These are phyloP conservation scores for Phataginus tricuspis DNA, from an alignment of 2,797 vertebrate genomes.

Conservation along the genomic window DNA sequence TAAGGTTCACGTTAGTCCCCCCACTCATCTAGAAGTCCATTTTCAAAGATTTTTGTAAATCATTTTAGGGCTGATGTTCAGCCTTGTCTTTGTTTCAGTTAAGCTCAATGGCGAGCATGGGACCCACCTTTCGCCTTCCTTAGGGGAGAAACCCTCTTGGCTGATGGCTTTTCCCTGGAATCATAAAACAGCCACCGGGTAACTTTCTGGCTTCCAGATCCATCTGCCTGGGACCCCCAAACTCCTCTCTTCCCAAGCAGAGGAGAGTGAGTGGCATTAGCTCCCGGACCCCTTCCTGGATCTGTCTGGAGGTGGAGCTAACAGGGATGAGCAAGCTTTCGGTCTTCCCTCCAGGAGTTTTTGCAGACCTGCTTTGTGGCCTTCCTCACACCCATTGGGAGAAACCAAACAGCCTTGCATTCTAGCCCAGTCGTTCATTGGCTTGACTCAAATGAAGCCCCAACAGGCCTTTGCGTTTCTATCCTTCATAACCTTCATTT, in stretches of 20 bases:
- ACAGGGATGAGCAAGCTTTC: slow-evolving; percentile 5
- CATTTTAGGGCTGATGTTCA: slow-evolving; percentile 82
- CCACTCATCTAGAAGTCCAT: slow-evolving; percentile 86
- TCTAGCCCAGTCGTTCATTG: slow-evolving; percentile 52
- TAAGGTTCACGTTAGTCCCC: slow-evolving; percentile 87
- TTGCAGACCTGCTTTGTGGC: slow-evolving; percentile 44
- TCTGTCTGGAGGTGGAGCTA: not conserved
- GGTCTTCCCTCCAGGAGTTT: slow-evolving; percentile 33
- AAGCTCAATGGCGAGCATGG: slow-evolving; percentile 67
- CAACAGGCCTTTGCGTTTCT: slow-evolving; percentile 82
- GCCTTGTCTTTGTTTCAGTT: slow-evolving; percentile 88
- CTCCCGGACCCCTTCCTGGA: slow-evolving; percentile 42
- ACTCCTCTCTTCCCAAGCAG: slow-evolving; percentile 55
- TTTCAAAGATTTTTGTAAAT: slow-evolving; percentile 80
- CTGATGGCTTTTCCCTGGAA: slow-evolving; percentile 60
- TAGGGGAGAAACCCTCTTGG: slow-evolving; percentile 63
- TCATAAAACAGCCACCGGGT: slow-evolving; percentile 48
- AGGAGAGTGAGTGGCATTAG: slow-evolving; percentile 58
- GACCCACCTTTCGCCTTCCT: slow-evolving; percentile 61
- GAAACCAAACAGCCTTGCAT: slow-evolving; percentile 67
- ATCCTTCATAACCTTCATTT: slow-evolving; percentile 85
- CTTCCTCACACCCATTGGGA: slow-evolving; percentile 67
- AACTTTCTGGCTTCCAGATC: slow-evolving; percentile 67
- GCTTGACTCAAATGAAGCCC: slow-evolving; percentile 88
- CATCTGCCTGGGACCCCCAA: slow-evolving; percentile 72